These are phyloP conservation scores for Etia nguti DNA, from an alignment of 2,113 vertebrate species.

Conservation along the genomic window DNA sequence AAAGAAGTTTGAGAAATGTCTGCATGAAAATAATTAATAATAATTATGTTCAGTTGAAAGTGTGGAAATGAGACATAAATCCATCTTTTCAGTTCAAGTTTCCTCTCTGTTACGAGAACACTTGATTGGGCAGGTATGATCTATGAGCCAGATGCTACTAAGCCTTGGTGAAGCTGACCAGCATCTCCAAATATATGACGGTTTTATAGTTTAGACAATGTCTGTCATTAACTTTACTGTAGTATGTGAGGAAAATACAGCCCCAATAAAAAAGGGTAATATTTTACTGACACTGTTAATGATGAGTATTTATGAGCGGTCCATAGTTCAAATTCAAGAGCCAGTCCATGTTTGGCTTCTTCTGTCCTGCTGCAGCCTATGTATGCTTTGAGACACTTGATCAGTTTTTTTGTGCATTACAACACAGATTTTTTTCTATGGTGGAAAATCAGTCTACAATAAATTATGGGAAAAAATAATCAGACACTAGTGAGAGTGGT, in stretches of 20 bases:
- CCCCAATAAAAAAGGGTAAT: slow-evolving; percentile 73
- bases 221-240: slow-evolving; percentile 74
- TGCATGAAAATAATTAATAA: background rate
- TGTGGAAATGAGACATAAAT: background rate
- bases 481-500: background rate
- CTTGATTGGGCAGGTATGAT: slow-evolving; percentile 34
- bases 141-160: slow-evolving; percentile 44
- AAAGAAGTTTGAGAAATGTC: background rate
- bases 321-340: slow-evolving; percentile 52
- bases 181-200: slow-evolving; percentile 69
- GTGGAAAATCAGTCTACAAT: background rate
- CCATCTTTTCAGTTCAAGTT: slow-evolving; percentile 3
- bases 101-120: background rate
- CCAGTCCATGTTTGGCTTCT: slow-evolving; percentile 5
- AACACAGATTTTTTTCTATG: background rate
- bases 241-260: slow-evolving; percentile 66
- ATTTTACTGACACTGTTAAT: slow-evolving; percentile 71
- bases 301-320: slow-evolving; percentile 66
- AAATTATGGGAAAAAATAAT: background rate
- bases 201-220: slow-evolving; percentile 72
- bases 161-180: slow-evolving; percentile 57
- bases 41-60: background rate
- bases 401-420: slow-evolving; percentile 3
- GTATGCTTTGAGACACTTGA: background rate
- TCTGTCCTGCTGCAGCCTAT: slow-evolving; percentile 9